Base-by-base conservation (phyloP, 2,113 vertebrate genomes). In the Psammodynastes pulverulentus region DNA sequence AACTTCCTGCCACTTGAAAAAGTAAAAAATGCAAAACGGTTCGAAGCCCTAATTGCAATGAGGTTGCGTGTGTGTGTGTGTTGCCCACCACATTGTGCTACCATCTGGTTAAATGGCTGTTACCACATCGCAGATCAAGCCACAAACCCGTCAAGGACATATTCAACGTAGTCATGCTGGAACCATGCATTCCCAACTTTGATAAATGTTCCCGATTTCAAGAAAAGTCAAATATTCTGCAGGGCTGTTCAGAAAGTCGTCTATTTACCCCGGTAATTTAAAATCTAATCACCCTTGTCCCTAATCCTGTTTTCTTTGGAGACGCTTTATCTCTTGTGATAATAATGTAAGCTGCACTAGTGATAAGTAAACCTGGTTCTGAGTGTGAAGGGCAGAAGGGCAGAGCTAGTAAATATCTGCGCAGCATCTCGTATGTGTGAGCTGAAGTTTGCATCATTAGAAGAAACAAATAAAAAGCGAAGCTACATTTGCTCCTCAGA, bases 241-340 rank as follows among this genome's bases (percentile, higher is more conserved):
- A 84, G 93, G 89, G 94, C 95, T 87, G 91, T 84, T 91, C 0
- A 0, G 92, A 86, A 94, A 93, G 88, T 96, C 96, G 87, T 88
- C 62, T 97, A 93, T 96, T 97, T 96, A 95, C 94, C 92, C 92
- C 90, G 92, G 95, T 91, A 96, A 94, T 96, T 96, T 96, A 94
- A 96, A 97, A 96, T 93, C 94, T 96, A 96, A 96, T 96, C 95
- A 96, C 95, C 96, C 95, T 92, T 93, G 94, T 94, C 91, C 93
- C 93, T 97, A 96, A 96, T 95, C 96, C 95, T 95, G 94, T 94
- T 97, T 95, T 94, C 91, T 95, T 95, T 95, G 93, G 94, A 95
- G 92, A 91, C 90, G 49, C 93, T 95, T 96, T 96, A 95, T 96
- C 95, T 96, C 90, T 86, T 85, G 39, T 89, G 67, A 89, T 92